Base-by-base conservation (phyloP, 1,140 invertebrate genomes). In the Asbolus verrucosus region DNA sequence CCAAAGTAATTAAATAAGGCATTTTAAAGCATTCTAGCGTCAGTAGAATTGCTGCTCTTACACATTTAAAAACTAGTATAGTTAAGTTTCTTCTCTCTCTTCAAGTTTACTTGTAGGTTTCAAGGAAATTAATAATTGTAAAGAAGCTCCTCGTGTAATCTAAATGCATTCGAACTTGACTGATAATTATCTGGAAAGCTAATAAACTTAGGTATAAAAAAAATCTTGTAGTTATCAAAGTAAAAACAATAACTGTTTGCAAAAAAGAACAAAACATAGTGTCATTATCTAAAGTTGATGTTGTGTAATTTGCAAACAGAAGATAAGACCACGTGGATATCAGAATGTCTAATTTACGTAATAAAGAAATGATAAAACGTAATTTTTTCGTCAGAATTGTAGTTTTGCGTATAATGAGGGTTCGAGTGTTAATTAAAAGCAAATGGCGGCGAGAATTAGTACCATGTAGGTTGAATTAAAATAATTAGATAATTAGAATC, bases 401-500 rank as follows among this genome's bases (percentile, higher is more conserved):
- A 8, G 24, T 27, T 8, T 3, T 3, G 3, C 3, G 3, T 41
- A 9, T 41, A 4, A 41, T 9, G 9, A 4, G 13, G 13, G 2
- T 36, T 11, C n/a, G 6, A 2, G 33, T n/a, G 6, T 5, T 36
- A 36, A 36, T 36, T 36, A 36, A 36, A 36, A 11, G 33, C n/a
- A 36, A 36, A 36, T 36, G 33, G 33, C 33, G 33, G 39, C 13
- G 3, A 27, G 24, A 6, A 3, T 50, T 15, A 3, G 2, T 36
- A 2, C 6, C 4, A 9, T 8, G 41, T 46, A 14, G 16, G 19
- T 18, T 59, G 16, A 24, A 24, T 59, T 21, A 59, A 59, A 59
- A 59, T 59, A 59, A 59, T 19, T 21, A 59, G 50, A 27, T 59
- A 59, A 59, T 59, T 21, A 59, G 11, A 14, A 14, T 39, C 11